A percentile compares a stretch with the other conserved stretches of the same genome.
phyloP scores from a whole-genome alignment of 1,140 invertebrate genomes.

The Yoshiicerus persimilis region DNA sequence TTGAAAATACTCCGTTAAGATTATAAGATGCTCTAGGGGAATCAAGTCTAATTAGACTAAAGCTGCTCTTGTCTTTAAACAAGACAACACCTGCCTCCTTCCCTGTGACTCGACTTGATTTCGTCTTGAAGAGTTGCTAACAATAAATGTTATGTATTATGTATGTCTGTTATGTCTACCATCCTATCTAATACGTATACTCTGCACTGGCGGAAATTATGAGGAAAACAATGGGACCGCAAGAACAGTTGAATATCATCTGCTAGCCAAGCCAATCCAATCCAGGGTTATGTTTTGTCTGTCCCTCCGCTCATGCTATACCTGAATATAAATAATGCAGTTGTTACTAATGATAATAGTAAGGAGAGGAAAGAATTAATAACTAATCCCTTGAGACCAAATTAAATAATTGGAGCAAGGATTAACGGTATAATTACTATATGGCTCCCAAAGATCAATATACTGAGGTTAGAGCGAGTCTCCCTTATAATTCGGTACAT shows the following conservation, averaged over 20 bases:
- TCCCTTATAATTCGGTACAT: too few relatives aligned
- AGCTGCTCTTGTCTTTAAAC: neutral
- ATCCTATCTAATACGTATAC: neutral
- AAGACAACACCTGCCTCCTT: neutral
- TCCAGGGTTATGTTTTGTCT: neutral
- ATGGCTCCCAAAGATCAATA: neutral
- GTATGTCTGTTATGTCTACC: neutral
- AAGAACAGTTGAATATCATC: too few relatives aligned
- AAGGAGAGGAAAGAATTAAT: neutral
- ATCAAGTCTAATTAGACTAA: slow-evolving; percentile 2
- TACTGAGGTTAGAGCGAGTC: neutral
- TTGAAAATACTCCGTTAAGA: neutral
- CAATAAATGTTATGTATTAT: neutral
- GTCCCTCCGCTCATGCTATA: neutral
- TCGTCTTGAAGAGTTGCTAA: neutral
- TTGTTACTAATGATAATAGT: neutral
- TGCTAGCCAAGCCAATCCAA: too few relatives aligned
- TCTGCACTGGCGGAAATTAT: neutral
- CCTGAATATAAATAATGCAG: neutral
- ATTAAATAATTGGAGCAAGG: neutral
- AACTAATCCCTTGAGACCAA: neutral
- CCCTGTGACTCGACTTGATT: neutral
- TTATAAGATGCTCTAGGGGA: slow-evolving; percentile 10
- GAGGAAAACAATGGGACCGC: neutral
- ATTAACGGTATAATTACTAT: neutral